Base-by-base conservation (phyloP, 1,140 invertebrate genomes). In the Cotesia glomerata region DNA sequence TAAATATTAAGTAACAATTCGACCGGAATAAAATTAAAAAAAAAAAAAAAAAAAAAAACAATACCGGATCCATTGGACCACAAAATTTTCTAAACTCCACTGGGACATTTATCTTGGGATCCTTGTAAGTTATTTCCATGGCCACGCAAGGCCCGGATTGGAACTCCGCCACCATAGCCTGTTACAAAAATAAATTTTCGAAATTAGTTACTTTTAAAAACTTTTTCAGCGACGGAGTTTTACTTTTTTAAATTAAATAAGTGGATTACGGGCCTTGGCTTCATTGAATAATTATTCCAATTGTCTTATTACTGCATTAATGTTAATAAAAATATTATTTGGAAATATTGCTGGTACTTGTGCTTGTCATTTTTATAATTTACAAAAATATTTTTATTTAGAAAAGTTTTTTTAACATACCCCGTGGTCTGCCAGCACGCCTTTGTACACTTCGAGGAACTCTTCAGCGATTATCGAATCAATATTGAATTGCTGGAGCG, bases 401-500 rank as follows among this genome's bases (percentile, higher is more conserved):
- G 7, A 14, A 45, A 62, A 72, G 4, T 49, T 65, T 62, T 54
- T 16, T 35, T 39, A 69, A 80, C 81, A 79, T 84, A 93, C 94
- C 80, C 91, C 89, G 85, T 95, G 97, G 81, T 97, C 94, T 5
- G 91, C 89, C 8, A 96, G 88, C 69, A 97, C 92, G n/a, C 94
- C 94, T 85, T 96, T 96, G 83, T 98, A 98, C 13, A 98, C 92
- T 88, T 98, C 96, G 82, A 94, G 92, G 88, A 98, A 97, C 85
- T 97, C 95, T 80, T 95, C 94, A 34, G 94, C 94, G 85, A 96
- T 93, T 3, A 91, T 88, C 76, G 91, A 90, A 75, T 94, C 93
- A 77, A 97, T 87, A 75, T 92, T 88, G 78, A 94, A 91, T 90
- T 95, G 92, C 82, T 94, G 91, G 45, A 97, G 85, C 4, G 93